Conservation (phyloP, 2,888 invertebrate genomes). For the Orchestes rusci region DNA sequence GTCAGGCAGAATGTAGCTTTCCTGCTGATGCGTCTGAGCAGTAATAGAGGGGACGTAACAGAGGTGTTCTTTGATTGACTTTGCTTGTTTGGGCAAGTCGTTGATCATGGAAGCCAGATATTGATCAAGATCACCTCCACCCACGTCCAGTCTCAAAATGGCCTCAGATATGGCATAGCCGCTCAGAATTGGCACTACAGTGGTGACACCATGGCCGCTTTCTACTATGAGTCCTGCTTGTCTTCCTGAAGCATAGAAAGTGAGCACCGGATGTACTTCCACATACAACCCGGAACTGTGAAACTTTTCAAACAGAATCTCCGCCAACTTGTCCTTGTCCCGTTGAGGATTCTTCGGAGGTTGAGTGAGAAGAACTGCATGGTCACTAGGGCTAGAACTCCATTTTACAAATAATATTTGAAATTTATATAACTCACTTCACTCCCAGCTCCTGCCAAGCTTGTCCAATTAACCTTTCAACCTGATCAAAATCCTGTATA, state of each 20-base stretch:
- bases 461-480: constrained; percentile 18
- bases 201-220: constrained; percentile 25
- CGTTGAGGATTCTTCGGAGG: constrained; percentile 19
- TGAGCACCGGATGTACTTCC: constrained; percentile 22
- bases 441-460: constrained; percentile 11
- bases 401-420: not conserved
- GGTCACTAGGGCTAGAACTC: constrained; percentile 10
- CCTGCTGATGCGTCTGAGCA: not conserved
- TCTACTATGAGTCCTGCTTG: constrained; percentile 24
- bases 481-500: constrained; percentile 20
- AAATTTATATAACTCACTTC: constrained; percentile 5
- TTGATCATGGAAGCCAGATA: constrained; percentile 8
- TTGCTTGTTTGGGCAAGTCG: constrained; percentile 12
- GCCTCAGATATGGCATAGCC: constrained; percentile 26
- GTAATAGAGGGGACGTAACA: constrained; percentile 19
- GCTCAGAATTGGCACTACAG: constrained; percentile 21
- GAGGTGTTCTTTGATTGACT: constrained; percentile 22
- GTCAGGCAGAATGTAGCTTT: constrained; percentile 22
- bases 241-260: constrained; percentile 20
- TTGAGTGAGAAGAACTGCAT: constrained; percentile 21
- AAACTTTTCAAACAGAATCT: constrained; percentile 26
- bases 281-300: constrained; percentile 20
- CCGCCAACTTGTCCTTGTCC: constrained; percentile 25
- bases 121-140: constrained; percentile 18
- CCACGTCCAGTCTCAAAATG: constrained; percentile 20